Evolutionary conservation across 2,888 invertebrate genomes (phyloP).

Genomic region (Drosophila quinaria): DNA sequence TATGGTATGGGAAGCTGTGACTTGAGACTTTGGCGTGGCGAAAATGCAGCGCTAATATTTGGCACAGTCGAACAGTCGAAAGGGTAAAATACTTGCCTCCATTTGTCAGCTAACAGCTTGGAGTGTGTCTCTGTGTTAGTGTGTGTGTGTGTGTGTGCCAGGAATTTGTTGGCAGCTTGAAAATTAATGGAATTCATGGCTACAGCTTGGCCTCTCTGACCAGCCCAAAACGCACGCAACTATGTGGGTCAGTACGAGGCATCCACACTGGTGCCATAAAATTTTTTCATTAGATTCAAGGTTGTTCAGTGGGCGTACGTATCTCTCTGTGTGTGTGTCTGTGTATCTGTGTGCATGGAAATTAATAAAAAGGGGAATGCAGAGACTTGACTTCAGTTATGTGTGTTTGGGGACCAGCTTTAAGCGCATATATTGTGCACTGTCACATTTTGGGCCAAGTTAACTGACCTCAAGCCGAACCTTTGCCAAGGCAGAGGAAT

Average conservation of each 20-base stretch:
- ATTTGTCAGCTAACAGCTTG: constrained; percentile 44
- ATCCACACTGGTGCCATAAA: constrained; percentile 69
- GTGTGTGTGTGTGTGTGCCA: constrained; percentile 35
- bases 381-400: constrained; percentile 5
- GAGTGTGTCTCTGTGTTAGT: constrained; percentile 23
- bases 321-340: constrained; percentile 17
- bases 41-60: constrained; percentile 75
- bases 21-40: constrained; percentile 48
- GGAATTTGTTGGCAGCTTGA: constrained; percentile 74
- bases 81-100: constrained; percentile 73
- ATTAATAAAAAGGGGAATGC: constrained; percentile 55
- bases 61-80: constrained; percentile 59
- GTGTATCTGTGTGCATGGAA: constrained; percentile 58
- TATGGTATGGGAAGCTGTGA: constrained; percentile 41
- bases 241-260: constrained; percentile 72
- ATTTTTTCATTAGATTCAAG: constrained; percentile 81
- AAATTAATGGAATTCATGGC: constrained; percentile 83
- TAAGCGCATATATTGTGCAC: constrained; percentile 59
- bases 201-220: constrained; percentile 68
- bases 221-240: constrained; percentile 57
- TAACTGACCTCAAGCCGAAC: constrained; percentile 32
- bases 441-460: constrained; percentile 57
- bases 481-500: constrained; percentile 48
- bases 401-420: constrained; percentile 8
- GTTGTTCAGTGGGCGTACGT: constrained; percentile 54